Evolutionary conservation across 2,797 vertebrate genomes (phyloP).

Genomic region (Salmo trutta): DNA sequence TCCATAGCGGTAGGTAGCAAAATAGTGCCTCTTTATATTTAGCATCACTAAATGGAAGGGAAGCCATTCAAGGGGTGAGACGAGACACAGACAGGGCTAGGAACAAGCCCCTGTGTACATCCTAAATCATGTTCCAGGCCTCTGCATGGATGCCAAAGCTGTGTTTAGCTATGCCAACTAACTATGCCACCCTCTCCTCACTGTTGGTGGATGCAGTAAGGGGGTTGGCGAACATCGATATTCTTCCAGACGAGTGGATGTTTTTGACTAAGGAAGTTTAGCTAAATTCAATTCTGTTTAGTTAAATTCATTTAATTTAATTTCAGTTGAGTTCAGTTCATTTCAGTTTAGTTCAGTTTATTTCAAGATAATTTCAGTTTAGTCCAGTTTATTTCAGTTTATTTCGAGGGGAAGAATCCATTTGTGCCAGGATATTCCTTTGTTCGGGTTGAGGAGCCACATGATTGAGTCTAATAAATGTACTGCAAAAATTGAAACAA

Average conservation of each 20-base stretch:
- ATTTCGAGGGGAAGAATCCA: no score
- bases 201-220: background rate
- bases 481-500: no score
- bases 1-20: slow-evolving; percentile 40
- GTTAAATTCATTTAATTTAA: no score
- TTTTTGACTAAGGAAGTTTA: background rate
- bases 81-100: slow-evolving; percentile 24
- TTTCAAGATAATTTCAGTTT: no score
- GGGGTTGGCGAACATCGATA: background rate
- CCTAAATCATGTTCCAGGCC: slow-evolving; percentile 39
- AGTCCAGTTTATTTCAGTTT: no score
- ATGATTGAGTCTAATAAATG: no score
- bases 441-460: no score
- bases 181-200: background rate
- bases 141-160: slow-evolving; percentile 19
- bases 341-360: no score
- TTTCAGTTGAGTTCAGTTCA: no score
- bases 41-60: slow-evolving; percentile 59
- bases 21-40: slow-evolving; percentile 57
- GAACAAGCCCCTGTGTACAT: slow-evolving; percentile 28
- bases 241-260: background rate
- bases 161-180: slow-evolving; percentile 14
- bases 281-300: no score
- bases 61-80: slow-evolving; percentile 45
- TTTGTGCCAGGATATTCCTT: background rate